A percentile compares a stretch with the other conserved stretches of the same genome.
phyloP scores from a whole-genome alignment of 2,797 vertebrate species.

The Moxostoma hubbsi region DNA sequence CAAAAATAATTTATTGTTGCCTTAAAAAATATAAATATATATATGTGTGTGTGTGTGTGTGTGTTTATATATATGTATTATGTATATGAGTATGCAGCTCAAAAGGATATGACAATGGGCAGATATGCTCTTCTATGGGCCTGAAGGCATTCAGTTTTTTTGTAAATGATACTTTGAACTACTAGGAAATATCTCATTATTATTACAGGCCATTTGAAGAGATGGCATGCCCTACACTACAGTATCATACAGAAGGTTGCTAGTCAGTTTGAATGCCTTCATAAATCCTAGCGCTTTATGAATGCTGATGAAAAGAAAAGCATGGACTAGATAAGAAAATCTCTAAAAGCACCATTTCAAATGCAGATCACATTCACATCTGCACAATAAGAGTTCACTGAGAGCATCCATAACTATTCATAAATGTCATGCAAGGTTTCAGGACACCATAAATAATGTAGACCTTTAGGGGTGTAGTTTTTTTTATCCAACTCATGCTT shows the following conservation, averaged over 20 bases:
- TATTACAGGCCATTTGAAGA: conserved; percentile 21
- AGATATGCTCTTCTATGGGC: background rate
- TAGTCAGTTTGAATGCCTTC: conserved; percentile 6
- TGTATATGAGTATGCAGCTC: background rate
- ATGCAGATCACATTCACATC: conserved; percentile 30
- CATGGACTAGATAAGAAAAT: conserved; percentile 2
- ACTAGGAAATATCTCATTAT: conserved; percentile 24
- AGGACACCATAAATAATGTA: background rate
- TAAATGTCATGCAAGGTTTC: conserved; percentile 10
- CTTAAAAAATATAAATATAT: background rate
- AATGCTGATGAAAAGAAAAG: conserved; percentile 34
- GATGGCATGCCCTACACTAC: conserved; percentile 7
- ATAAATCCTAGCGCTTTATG: conserved; percentile 16
- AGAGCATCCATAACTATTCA: background rate
- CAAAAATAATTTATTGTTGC: no score
- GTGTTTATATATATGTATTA: background rate
- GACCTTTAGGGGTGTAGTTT: no score
- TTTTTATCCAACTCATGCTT: no score
- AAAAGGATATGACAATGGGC: no score
- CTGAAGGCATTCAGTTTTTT: conserved; percentile 17
- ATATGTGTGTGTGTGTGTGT: background rate
- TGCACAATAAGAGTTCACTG: conserved; percentile 19
- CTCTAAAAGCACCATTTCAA: background rate
- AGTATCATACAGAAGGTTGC: conserved; percentile 12
- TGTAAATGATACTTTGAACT: conserved; percentile 18